These are phyloP conservation scores for Naso thynnoides DNA, from an alignment of 2,797 vertebrate species.

Conservation along the genomic window DNA sequence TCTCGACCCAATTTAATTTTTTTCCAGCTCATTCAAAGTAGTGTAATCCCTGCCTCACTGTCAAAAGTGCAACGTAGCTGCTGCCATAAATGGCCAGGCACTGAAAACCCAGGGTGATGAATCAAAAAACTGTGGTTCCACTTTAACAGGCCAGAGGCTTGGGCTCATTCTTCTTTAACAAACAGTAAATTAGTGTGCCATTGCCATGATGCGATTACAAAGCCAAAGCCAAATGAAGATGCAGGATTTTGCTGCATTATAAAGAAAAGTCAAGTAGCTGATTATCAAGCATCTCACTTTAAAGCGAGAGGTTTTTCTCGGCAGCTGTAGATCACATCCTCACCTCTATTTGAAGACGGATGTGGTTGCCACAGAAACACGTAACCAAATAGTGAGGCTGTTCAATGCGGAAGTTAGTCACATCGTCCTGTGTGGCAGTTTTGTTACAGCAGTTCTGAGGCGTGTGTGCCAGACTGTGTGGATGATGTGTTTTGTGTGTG, in stretches of 20 bases:
- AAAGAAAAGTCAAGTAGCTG: neutral
- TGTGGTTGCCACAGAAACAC: slow-evolving; percentile 66
- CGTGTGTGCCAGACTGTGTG: slow-evolving; percentile 2
- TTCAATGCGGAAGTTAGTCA: slow-evolving; percentile 54
- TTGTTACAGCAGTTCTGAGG: neutral
- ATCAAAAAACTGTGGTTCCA: neutral
- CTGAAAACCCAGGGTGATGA: slow-evolving; percentile 16
- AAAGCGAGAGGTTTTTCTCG: neutral
- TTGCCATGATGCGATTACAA: neutral
- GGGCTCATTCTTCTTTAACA: neutral
- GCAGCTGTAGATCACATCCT: slow-evolving; percentile 28
- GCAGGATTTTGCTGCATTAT: neutral
- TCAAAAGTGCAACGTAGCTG: slow-evolving; percentile 2
- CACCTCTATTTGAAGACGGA: slow-evolving; percentile 29
- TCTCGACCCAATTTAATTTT: fast-evolving
- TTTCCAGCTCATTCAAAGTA: neutral
- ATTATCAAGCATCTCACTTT: neutral
- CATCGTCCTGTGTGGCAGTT: slow-evolving; percentile 26
- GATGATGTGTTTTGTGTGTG: neutral
- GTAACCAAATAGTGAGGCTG: slow-evolving; percentile 47
- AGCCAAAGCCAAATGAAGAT: no score
- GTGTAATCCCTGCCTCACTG: slow-evolving; percentile 1
- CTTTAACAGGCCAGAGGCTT: neutral
- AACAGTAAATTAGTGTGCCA: no score
- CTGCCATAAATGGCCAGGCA: slow-evolving; percentile 61